Evolutionary conservation across 2,113 vertebrate species (phyloP), one percentile per base, ranked within the genome.

Genomic region (Cyprinus carpio): DNA sequence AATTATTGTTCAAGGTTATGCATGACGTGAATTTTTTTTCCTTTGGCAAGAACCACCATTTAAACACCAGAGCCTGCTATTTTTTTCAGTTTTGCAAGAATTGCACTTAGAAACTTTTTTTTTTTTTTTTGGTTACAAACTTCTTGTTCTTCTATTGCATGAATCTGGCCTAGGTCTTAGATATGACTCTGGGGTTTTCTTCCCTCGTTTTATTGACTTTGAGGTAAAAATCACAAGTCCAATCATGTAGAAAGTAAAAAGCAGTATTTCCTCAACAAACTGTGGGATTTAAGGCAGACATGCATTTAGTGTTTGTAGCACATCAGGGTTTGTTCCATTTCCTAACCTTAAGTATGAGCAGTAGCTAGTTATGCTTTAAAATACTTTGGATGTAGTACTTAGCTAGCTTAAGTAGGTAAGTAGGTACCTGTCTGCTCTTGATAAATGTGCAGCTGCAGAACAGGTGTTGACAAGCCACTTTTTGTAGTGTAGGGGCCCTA

Each of bases 391-490:
- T 80, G 78, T 77, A 56, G 27, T 23, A 37, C 23, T 40, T 58
- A 37, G 79, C 72, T 54, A 75, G 15, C 60, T 75, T 78, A 77
- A 77, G 56, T 84, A 64, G 58, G 83, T 77, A 77, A 46, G 51
- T 74, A 76, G 72, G 72, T 75, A 25, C 43, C 60, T 71, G 9
- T 77, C n/a, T 82, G 4, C 71, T 43, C 64, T 51, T 82, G 85
- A 86, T 86, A 37, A 51, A 9, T 72, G 43, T 40, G 37, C 29
- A 23, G 62, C 69, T 72, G 75, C 83, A 78, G 83, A 79, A 25
- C 46, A 34, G 6, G 49, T 67, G 51, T 88, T 75, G 84, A 85
- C 51, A 43, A 72, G 64, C 3, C 65, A 25, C 37, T 18, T 69
- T 71, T 58, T 43, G 23, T 27, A 56, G 64, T 69, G 75, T 27